These are phyloP conservation scores for Aplocera efformata DNA, from an alignment of 2,888 invertebrate species.

Conservation along the genomic window DNA sequence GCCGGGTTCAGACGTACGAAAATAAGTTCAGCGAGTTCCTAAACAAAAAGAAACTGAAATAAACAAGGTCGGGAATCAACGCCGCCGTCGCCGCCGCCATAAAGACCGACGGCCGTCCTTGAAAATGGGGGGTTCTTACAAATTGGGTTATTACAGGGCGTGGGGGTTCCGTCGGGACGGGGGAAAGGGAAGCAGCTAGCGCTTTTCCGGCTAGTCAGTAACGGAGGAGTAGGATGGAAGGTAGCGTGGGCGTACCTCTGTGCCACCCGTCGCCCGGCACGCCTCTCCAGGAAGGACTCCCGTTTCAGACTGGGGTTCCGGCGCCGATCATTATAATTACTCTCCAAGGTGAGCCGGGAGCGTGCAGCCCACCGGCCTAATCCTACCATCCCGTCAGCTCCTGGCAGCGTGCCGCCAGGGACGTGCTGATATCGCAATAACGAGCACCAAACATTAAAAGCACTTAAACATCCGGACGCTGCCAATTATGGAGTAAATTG, in stretches of 20 bases:
- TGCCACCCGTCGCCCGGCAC: slow-evolving; percentile 71
- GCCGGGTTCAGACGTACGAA: slow-evolving; percentile 66
- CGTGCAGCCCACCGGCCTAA: slow-evolving; percentile 66
- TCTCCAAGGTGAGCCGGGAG: slow-evolving; percentile 76
- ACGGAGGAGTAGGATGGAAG: slow-evolving; percentile 47
- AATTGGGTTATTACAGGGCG: slow-evolving; percentile 80
- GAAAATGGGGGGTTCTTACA: slow-evolving; percentile 80
- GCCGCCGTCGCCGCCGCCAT: slow-evolving; percentile 78
- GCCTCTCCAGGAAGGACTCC: slow-evolving; percentile 75
- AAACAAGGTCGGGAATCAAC: slow-evolving; percentile 81
- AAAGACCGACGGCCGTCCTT: slow-evolving; percentile 81
- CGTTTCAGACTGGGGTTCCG: slow-evolving; percentile 72
- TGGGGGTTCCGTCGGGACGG: slow-evolving; percentile 65
- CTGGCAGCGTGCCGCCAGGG: slow-evolving; percentile 60
- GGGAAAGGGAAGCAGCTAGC: slow-evolving; percentile 45
- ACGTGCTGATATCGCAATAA: slow-evolving; percentile 63
- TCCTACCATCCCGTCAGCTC: slow-evolving; percentile 50
- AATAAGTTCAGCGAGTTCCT: slow-evolving; percentile 76
- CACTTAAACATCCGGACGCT: slow-evolving; percentile 61
- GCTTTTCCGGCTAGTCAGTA: slow-evolving; percentile 24
- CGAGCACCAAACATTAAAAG: slow-evolving; percentile 66
- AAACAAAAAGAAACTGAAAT: slow-evolving; percentile 80
- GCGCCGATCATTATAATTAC: slow-evolving; percentile 80
- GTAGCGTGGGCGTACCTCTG: slow-evolving; percentile 71
- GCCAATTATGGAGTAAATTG: slow-evolving; percentile 64